Evolutionary conservation across 2,888 invertebrate genomes (phyloP), one percentile per base, ranked within the genome.

Genomic region (Tipula vernalis): DNA sequence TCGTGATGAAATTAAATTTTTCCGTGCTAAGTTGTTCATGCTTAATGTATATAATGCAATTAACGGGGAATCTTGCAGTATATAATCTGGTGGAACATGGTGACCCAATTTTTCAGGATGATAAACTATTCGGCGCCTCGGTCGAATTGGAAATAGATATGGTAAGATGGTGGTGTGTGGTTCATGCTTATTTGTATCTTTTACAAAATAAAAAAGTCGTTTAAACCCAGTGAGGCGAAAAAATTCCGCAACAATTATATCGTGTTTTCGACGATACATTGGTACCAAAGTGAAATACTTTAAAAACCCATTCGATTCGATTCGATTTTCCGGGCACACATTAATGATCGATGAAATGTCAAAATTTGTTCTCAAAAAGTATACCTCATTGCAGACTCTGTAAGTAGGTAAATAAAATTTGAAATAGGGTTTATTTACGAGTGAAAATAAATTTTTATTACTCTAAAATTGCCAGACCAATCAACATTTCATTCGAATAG

Each of bases 211-310:
- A 88, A 91, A 93, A 4, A 93, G 88, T 13, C 91, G 90, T 5
- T 90, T 89, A 87, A 90, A 91, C n/a, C 91, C 91, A 85, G 90
- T 91, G 13, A 92, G 88, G 5, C 93, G 90, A 90, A 93, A 92
- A 8, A 94, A 89, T 89, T 94, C 94, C 87, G 91, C 89, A 87
- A 93, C 89, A 86, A 94, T 92, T 87, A 90, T 92, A 51, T 36
- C n/a, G 8, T 12, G 1, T n/a, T 39, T 86, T 6, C 51, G n/a
- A 12, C 18, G 36, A 88, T 93, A 93, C n/a, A 93, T 90, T 12
- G 93, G 93, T 87, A 91, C 92, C 41, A 93, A 87, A 4, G 92
- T 88, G 5, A 88, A 87, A 83, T 88, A 88, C 13, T 87, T 86
- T 13, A 89, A 87, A 36, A 87, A 42, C 51, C 88, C 88, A 87